Conservation (phyloP, 2,113 vertebrate species). For the Gymnobelideus leadbeateri region DNA sequence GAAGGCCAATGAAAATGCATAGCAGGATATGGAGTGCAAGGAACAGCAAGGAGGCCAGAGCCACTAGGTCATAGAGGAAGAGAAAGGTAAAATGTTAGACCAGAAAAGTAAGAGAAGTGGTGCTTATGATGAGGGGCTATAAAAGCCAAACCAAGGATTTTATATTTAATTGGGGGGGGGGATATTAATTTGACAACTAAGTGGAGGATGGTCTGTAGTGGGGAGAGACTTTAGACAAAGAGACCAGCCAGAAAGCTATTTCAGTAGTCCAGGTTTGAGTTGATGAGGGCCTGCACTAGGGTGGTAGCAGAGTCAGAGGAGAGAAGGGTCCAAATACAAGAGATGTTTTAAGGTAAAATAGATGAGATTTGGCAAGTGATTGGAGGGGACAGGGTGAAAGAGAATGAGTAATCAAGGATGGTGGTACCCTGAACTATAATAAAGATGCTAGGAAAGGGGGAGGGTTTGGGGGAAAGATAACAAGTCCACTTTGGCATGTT, state of each 20-base stretch:
- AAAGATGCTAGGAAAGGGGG: not conserved
- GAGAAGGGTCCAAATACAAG: not conserved
- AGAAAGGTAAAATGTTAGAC: not conserved
- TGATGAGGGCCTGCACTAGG: not conserved
- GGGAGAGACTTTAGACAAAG: not conserved
- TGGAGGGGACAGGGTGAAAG: not conserved
- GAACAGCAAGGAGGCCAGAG: not conserved
- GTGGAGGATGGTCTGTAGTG: not conserved
- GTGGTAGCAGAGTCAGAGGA: not conserved
- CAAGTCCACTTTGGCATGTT: not conserved
- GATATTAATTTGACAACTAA: not conserved
- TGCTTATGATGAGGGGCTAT: not conserved
- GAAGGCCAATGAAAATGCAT: too few species aligned
- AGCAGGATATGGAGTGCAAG: too few species aligned
- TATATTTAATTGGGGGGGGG: not conserved
- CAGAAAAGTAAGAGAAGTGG: too few species aligned
- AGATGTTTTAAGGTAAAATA: not conserved
- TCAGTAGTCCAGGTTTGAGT: not conserved
- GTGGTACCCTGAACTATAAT: not conserved
- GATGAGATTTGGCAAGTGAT: not conserved
- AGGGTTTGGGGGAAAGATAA: not conserved
- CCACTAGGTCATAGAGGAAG: not conserved
- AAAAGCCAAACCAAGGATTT: not conserved
- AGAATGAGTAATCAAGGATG: not conserved
- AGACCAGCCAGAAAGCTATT: not conserved